phyloP scores from a whole-genome alignment of 2,113 vertebrate genomes.

The Donacobius atricapilla region DNA sequence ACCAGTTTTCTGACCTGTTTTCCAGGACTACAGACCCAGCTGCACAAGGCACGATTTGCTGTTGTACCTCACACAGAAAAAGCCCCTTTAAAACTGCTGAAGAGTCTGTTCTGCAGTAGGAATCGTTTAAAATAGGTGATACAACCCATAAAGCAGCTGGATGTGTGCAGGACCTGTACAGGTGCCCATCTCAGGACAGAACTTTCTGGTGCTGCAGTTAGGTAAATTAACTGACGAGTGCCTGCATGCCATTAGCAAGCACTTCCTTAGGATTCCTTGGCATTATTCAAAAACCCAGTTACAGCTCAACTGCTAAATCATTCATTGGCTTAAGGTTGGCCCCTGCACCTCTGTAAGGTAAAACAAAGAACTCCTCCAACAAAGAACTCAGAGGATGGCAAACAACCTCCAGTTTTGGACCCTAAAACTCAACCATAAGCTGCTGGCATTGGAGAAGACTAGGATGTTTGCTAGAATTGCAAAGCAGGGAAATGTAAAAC shows the following conservation, averaged over 20 bases:
- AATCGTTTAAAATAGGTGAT: neutral
- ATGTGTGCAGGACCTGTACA: neutral
- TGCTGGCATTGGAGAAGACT: neutral
- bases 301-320: neutral
- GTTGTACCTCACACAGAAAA: neutral
- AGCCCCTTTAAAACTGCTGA: neutral
- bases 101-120: neutral
- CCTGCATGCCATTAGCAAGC: neutral
- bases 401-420: neutral
- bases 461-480: neutral
- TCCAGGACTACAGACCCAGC: neutral
- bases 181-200: accelerated
- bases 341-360: neutral
- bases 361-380: neutral
- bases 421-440: neutral
- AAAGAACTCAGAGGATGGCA: neutral
- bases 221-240: neutral
- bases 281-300: neutral
- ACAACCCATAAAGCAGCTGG: neutral
- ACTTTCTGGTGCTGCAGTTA: neutral
- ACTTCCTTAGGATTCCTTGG: neutral
- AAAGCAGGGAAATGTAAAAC: neutral
- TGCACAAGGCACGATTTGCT: neutral
- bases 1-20: neutral
- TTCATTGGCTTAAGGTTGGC: neutral